Conservation (phyloP, 2,888 invertebrate genomes). For the Athetis lepigone region DNA sequence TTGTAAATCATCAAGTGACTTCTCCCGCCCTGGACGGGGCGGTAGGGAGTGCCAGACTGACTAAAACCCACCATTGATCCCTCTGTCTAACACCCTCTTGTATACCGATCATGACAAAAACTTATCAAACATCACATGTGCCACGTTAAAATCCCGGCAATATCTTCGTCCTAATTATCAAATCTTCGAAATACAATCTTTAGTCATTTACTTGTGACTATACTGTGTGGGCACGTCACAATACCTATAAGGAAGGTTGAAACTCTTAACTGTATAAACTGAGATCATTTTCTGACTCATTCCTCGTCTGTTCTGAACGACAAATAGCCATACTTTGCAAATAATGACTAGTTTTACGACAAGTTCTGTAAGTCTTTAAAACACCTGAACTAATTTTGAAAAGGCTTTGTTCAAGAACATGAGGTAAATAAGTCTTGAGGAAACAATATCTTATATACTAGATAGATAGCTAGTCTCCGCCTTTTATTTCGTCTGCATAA, state of each 20-base stretch:
- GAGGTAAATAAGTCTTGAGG: slow-evolving; percentile 1
- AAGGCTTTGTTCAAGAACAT: slow-evolving; percentile 16
- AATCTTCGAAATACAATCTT: background rate
- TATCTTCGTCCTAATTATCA: no score
- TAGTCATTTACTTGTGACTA: slow-evolving; percentile 3
- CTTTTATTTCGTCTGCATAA: no score
- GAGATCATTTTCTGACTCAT: slow-evolving; percentile 80
- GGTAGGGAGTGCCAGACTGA: no score
- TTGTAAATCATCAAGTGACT: no score
- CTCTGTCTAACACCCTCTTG: no score
- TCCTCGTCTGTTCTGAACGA: slow-evolving; percentile 35
- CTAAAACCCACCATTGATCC: no score
- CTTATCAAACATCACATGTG: no score
- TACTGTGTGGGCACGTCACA: slow-evolving; percentile 43
- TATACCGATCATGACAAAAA: no score
- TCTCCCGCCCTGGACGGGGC: no score
- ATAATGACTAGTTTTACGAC: slow-evolving; percentile 45
- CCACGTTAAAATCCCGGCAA: background rate
- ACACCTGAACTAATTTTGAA: slow-evolving; percentile 30
- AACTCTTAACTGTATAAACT: slow-evolving; percentile 76
- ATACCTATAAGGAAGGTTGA: slow-evolving; percentile 78
- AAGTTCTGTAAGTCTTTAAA: slow-evolving; percentile 36
- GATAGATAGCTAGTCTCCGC: no score
- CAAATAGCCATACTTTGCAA: slow-evolving; percentile 50
- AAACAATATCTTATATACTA: background rate